Conservation (phyloP, 2,113 vertebrate genomes). For the Turnix velox region DNA sequence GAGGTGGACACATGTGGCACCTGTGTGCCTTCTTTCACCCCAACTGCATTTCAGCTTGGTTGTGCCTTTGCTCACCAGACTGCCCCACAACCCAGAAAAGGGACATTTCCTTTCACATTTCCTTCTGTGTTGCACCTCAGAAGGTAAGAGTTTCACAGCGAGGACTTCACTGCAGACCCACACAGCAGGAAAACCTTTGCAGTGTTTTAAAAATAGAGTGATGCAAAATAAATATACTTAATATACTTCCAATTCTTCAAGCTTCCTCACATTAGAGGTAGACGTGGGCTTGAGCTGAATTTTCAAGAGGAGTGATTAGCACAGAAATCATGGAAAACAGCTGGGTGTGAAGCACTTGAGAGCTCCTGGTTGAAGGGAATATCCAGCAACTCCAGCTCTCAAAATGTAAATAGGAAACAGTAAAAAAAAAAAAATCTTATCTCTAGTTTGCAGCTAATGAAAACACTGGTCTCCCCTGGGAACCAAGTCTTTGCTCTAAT, state of each 20-base stretch:
- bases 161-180: not conserved
- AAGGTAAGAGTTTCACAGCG: not conserved
- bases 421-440: constrained; percentile 33
- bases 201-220: not conserved
- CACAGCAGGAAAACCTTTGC: not conserved
- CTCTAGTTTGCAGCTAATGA: constrained; percentile 43
- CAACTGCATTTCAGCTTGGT: not conserved
- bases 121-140: not conserved
- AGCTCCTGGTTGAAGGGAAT: not conserved
- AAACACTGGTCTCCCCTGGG: not conserved
- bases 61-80: not conserved
- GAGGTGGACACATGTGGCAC: not conserved
- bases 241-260: not conserved
- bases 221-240: not conserved
- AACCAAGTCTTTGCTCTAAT: constrained; percentile 35
- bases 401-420: constrained; percentile 32
- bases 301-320: not conserved
- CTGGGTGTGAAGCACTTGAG: not conserved
- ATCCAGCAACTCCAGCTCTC: not conserved
- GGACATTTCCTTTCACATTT: not conserved
- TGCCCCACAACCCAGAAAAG: not conserved
- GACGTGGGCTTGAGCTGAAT: not conserved
- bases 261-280: not conserved
- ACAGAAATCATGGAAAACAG: not conserved
- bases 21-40: not conserved